Conservation (phyloP, 2,888 invertebrate genomes). For the Drosophila formosana region DNA sequence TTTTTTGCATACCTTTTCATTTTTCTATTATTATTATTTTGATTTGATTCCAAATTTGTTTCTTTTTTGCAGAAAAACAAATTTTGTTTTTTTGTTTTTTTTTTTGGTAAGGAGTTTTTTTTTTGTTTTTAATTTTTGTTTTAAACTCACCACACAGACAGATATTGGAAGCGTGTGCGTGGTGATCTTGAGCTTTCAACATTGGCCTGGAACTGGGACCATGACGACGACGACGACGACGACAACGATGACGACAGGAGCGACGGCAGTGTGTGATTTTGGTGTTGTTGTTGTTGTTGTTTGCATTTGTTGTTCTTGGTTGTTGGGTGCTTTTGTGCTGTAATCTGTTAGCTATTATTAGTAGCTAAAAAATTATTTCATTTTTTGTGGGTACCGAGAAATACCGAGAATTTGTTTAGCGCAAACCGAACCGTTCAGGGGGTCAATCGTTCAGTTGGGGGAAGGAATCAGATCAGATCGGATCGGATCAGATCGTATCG, state of each 20-base stretch:
- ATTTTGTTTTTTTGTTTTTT: constrained; percentile 59
- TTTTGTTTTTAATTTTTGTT: constrained; percentile 55
- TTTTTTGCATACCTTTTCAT: constrained; percentile 70
- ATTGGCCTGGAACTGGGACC: constrained; percentile 57
- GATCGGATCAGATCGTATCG: constrained; percentile 20
- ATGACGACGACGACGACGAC: constrained; percentile 38
- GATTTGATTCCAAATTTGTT: constrained; percentile 74
- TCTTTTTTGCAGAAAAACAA: constrained; percentile 74
- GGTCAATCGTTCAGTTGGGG: constrained; percentile 62
- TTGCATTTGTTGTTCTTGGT: constrained; percentile 48
- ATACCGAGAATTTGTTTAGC: constrained; percentile 20
- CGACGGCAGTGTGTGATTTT: constrained; percentile 56
- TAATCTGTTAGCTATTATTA: constrained; percentile 66
- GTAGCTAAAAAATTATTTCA: constrained; percentile 47
- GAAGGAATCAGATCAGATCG: constrained; percentile 7
- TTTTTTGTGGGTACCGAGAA: constrained; percentile 34
- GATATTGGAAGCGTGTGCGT: constrained; percentile 74
- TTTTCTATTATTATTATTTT: constrained; percentile 36
- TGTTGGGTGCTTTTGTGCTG: constrained; percentile 72
- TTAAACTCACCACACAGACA: constrained; percentile 79
- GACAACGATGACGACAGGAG: constrained; percentile 24
- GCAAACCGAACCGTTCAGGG: constrained; percentile 66
- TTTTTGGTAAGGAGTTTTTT: constrained; percentile 36
- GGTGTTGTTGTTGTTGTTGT: constrained; percentile 21
- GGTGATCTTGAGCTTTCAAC: constrained; percentile 67